phyloP scores from a whole-genome alignment of 2,113 vertebrate genomes.

The Leucopsar rothschildi region DNA sequence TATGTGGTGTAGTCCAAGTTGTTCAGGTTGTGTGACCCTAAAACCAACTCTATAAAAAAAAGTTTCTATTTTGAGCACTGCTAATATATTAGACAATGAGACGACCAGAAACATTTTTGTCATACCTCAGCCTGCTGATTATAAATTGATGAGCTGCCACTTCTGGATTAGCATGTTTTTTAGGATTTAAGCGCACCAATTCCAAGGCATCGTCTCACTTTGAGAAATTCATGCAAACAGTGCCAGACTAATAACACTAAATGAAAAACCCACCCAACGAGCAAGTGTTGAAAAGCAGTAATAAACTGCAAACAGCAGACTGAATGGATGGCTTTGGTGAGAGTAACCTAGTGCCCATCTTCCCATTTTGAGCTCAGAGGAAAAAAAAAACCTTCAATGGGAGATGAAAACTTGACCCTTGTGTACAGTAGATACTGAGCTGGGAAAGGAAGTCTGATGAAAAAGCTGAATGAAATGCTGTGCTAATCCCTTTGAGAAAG shows the following conservation, averaged over 20 bases:
- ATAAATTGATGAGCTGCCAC: neutral
- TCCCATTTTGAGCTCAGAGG: neutral
- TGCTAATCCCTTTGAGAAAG: constrained; percentile 63
- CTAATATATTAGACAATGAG: neutral
- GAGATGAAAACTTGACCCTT: constrained; percentile 37
- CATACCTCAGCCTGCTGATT: neutral
- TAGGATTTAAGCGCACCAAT: neutral
- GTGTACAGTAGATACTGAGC: constrained; percentile 46
- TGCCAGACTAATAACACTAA: neutral
- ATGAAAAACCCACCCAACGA: neutral
- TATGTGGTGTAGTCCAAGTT: neutral
- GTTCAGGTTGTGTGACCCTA: neutral
- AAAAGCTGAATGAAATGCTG: constrained; percentile 69
- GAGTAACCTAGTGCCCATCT: neutral
- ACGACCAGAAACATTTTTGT: neutral
- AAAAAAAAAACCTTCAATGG: neutral
- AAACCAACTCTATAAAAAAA: neutral
- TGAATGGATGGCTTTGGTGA: neutral
- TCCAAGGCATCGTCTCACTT: neutral
- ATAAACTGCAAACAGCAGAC: neutral
- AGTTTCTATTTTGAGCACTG: neutral
- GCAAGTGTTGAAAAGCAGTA: constrained; percentile 8
- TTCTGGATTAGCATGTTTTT: neutral
- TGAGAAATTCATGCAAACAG: neutral
- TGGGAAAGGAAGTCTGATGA: constrained; percentile 47